Evolutionary conservation across 1,140 invertebrate species (phyloP).

Genomic region (Zophobas atratus): DNA sequence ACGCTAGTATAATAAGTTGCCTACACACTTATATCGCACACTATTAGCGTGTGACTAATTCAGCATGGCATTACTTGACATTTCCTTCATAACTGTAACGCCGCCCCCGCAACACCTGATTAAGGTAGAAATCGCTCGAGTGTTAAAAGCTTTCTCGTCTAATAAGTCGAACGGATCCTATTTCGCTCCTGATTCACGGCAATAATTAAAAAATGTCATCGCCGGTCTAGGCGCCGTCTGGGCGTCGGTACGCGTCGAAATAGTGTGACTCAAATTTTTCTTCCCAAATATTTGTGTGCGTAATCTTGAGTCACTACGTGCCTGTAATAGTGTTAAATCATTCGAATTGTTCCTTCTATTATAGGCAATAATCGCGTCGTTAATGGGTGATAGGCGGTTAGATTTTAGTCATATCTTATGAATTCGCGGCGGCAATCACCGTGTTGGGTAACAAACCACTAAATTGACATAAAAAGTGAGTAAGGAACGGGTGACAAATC

Average conservation of each 20-base stretch:
- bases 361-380: conserved; percentile 19
- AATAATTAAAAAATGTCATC: conserved; percentile 23
- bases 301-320: conserved; percentile 23
- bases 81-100: conserved; percentile 32
- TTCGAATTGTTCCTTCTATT: conserved; percentile 6
- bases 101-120: conserved; percentile 33
- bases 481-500: conserved; percentile 25
- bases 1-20: conserved; percentile 40
- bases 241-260: conserved; percentile 12
- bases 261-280: conserved; percentile 12
- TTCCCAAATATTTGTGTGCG: conserved; percentile 18
- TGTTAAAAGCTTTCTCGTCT: conserved; percentile 31
- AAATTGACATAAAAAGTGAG: conserved; percentile 6
- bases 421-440: conserved; percentile 6
- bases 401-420: conserved; percentile 26
- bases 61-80: conserved; percentile 20
- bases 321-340: background rate
- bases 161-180: conserved; percentile 12
- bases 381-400: background rate
- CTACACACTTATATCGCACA: conserved; percentile 32
- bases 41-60: conserved; percentile 19
- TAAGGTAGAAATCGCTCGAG: conserved; percentile 33
- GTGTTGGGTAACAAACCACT: conserved; percentile 25
- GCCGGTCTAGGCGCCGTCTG: conserved; percentile 15
- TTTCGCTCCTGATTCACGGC: conserved; percentile 23